These are phyloP conservation scores for Galagoides demidoff DNA, from an alignment of 2,797 vertebrate species.

Conservation along the genomic window DNA sequence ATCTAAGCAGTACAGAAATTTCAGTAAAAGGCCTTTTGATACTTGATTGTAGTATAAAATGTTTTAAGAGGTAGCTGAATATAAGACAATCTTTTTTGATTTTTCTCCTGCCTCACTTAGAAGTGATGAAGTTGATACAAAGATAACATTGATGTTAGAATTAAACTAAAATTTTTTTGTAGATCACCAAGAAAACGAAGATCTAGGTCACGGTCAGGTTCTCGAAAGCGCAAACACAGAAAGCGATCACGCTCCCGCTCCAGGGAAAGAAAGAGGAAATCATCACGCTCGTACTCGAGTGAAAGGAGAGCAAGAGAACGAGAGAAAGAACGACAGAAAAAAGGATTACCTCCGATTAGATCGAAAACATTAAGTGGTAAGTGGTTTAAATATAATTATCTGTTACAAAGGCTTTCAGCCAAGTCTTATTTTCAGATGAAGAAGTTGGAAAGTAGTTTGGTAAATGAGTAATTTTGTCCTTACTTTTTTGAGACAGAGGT, in stretches of 20 bases:
- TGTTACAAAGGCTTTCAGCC: not conserved
- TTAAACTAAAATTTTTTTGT: constrained; percentile 65
- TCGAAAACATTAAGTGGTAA: constrained; percentile 97
- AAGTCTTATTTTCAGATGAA: constrained; percentile 10
- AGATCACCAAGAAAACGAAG: constrained; percentile 97
- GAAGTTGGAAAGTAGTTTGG: not conserved
- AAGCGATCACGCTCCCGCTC: constrained; percentile 97
- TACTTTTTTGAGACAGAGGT: not conserved
- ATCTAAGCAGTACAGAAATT: not conserved
- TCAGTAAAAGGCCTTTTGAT: constrained; percentile 2
- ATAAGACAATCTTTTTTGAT: not conserved
- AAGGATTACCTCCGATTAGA: constrained; percentile 96
- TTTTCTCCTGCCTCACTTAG: not conserved
- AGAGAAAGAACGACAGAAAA: constrained; percentile 98
- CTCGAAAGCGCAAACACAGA: constrained; percentile 97
- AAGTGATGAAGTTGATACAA: not conserved
- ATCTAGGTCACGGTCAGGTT: constrained; percentile 97
- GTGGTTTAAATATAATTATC: constrained; percentile 26
- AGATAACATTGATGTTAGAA: constrained; percentile 1
- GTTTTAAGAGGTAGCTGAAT: constrained; percentile 2
- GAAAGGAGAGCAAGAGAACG: constrained; percentile 95
- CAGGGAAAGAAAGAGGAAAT: constrained; percentile 97
- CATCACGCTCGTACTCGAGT: constrained; percentile 97
- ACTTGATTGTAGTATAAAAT: not conserved
- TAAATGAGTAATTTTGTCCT: not conserved